Percentiles rank a stretch among this genome's conserved stretches.
Evolutionary conservation across 2,888 invertebrate genomes (phyloP).

Genomic region (Bombylius discolor): DNA sequence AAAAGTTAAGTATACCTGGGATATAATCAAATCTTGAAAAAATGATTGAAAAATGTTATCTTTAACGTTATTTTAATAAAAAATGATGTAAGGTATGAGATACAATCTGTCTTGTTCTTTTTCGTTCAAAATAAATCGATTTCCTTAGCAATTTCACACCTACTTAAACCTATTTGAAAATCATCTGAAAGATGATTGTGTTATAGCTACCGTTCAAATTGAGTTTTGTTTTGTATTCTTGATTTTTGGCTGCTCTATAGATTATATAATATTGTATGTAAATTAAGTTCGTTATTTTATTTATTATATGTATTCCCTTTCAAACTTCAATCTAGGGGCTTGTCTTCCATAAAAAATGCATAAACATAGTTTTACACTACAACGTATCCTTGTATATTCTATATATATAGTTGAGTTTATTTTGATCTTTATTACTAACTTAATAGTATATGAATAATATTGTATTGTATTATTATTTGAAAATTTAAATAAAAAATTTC

Average conservation of each 20-base stretch:
- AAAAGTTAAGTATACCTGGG: no score
- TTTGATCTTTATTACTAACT: no score
- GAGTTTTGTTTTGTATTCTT: background rate
- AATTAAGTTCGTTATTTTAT: slow-evolving; percentile 5
- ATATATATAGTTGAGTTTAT: no score
- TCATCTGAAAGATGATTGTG: slow-evolving; percentile 5
- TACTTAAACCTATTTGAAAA: slow-evolving; percentile 8
- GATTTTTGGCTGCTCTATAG: background rate
- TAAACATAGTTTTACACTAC: no score
- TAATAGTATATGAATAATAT: no score
- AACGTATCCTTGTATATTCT: no score
- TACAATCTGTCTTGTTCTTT: slow-evolving; percentile 3
- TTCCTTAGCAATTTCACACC: slow-evolving; percentile 12
- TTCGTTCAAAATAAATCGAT: slow-evolving; percentile 3
- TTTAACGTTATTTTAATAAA: slow-evolving; percentile 5
- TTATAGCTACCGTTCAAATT: slow-evolving; percentile 1
- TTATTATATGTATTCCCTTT: slow-evolving; percentile 1
- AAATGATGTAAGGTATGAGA: slow-evolving; percentile 10
- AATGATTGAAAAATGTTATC: slow-evolving; percentile 1
- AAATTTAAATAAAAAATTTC: no score
- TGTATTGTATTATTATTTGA: no score
- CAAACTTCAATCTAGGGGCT: background rate
- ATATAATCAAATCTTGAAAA: background rate
- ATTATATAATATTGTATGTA: slow-evolving; percentile 9
- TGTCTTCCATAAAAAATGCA: no score